These are phyloP conservation scores for Cheilosia scutellata DNA, from an alignment of 2,888 invertebrate genomes.

Conservation along the genomic window DNA sequence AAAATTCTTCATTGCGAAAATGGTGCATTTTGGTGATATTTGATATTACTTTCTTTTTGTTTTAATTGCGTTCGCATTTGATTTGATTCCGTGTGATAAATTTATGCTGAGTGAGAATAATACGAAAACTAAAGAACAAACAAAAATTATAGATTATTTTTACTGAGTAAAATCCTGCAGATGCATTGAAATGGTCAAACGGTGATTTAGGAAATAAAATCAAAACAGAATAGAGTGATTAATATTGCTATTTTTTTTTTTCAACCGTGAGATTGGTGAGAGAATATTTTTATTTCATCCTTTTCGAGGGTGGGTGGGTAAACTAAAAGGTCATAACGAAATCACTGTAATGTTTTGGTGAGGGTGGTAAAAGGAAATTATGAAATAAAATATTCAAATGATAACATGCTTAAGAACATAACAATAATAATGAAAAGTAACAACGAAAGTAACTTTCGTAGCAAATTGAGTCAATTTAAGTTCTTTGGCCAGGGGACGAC, in stretches of 20 bases:
- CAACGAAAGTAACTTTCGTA: slow-evolving; percentile 52
- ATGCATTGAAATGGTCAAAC: slow-evolving; percentile 63
- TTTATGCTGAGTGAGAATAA: slow-evolving; percentile 63
- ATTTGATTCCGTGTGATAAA: slow-evolving; percentile 53
- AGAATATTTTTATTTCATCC: slow-evolving; percentile 56
- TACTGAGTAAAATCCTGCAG: slow-evolving; percentile 62
- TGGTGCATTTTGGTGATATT: slow-evolving; percentile 55
- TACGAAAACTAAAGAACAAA: slow-evolving; percentile 18
- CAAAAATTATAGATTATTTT: slow-evolving; percentile 19
- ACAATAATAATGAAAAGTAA: slow-evolving; percentile 50
- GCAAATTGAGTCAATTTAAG: slow-evolving; percentile 73
- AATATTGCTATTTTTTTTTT: slow-evolving; percentile 4
- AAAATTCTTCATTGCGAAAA: slow-evolving; percentile 67
- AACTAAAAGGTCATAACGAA: slow-evolving; percentile 18
- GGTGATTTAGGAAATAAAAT: slow-evolving; percentile 25
- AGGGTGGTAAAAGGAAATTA: slow-evolving; percentile 54
- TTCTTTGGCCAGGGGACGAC: slow-evolving; percentile 68
- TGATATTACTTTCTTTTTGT: slow-evolving; percentile 33
- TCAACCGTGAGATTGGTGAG: slow-evolving; percentile 45
- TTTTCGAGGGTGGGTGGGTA: slow-evolving; percentile 46
- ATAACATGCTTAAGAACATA: slow-evolving; percentile 63
- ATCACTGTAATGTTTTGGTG: slow-evolving; percentile 43
- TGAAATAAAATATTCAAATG: slow-evolving; percentile 61
- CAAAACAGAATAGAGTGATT: slow-evolving; percentile 37
- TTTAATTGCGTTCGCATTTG: slow-evolving; percentile 40